phyloP scores from a whole-genome alignment of 2,113 vertebrate genomes.

The Nothoprocta perdicaria region DNA sequence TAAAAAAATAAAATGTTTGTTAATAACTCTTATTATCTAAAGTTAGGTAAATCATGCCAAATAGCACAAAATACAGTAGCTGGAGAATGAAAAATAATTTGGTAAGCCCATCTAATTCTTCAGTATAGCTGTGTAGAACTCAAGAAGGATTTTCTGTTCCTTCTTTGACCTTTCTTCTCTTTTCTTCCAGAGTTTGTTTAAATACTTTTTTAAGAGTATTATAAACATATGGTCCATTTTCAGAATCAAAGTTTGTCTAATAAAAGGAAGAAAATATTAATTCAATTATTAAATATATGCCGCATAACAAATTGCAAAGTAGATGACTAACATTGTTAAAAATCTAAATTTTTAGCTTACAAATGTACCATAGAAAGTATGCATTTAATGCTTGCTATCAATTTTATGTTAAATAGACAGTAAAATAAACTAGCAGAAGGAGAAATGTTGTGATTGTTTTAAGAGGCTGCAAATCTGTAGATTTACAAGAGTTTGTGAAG shows the following conservation, averaged over 20 bases:
- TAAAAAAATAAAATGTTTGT: conserved; percentile 39
- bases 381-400: background rate
- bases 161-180: conserved; percentile 76
- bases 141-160: conserved; percentile 55
- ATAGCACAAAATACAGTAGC: conserved; percentile 23
- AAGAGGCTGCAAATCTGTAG: background rate
- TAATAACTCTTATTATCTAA: background rate
- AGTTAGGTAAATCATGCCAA: background rate
- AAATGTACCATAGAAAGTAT: background rate
- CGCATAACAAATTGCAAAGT: background rate
- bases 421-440: background rate
- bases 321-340: background rate
- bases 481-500: background rate
- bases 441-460: background rate
- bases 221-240: conserved; percentile 80
- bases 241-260: conserved; percentile 83
- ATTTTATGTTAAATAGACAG: background rate
- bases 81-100: conserved; percentile 8
- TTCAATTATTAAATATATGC: background rate
- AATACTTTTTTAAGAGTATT: conserved; percentile 86
- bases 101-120: background rate
- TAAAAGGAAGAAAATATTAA: conserved; percentile 38
- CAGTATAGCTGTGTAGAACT: background rate
- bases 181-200: conserved; percentile 83
- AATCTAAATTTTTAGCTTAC: background rate